A percentile compares a stretch with the other conserved stretches of the same genome.
Evolutionary conservation across 2,888 invertebrate genomes (phyloP).

Genomic region (Drosophila seclusa): DNA sequence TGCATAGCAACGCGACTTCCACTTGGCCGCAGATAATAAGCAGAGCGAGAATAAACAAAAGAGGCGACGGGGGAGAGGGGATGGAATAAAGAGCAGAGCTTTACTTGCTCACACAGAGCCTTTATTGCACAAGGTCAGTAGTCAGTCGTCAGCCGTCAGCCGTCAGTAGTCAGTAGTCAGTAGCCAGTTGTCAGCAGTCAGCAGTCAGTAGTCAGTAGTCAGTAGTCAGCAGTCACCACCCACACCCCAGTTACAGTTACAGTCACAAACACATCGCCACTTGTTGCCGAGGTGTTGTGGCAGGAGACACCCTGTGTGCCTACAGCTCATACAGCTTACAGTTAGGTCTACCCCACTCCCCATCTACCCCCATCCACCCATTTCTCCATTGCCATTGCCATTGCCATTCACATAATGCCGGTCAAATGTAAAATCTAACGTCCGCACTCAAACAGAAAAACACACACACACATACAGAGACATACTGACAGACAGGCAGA

Average conservation of each 20-base stretch:
- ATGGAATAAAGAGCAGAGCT: conserved; percentile 1
- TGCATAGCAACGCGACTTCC: conserved; percentile 53
- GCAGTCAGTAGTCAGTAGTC: background rate
- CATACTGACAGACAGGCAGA: conserved; percentile 20
- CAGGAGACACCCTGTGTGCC: conserved; percentile 28
- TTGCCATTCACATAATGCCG: conserved; percentile 58
- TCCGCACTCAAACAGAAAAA: conserved; percentile 52
- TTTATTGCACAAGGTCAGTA: conserved; percentile 61
- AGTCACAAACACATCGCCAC: conserved; percentile 37
- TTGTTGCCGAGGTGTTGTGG: conserved; percentile 42
- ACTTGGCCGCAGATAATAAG: conserved; percentile 37
- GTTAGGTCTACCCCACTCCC: conserved; percentile 5
- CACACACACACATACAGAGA: conserved; percentile 25
- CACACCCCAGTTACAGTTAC: conserved; percentile 19
- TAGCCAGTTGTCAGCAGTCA: background rate
- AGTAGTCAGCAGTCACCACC: conserved; percentile 11
- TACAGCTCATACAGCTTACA: conserved; percentile 28
- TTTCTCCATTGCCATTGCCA: conserved; percentile 5
- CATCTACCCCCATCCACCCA: conserved; percentile 1
- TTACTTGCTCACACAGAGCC: conserved; percentile 41
- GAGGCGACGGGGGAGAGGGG: background rate
- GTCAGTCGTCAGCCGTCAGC: background rate
- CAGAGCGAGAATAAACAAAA: background rate
- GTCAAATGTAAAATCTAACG: conserved; percentile 79
- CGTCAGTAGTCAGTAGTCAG: too few relatives aligned